Conservation (phyloP, 2,888 invertebrate genomes). For the Smittia sp. region DNA sequence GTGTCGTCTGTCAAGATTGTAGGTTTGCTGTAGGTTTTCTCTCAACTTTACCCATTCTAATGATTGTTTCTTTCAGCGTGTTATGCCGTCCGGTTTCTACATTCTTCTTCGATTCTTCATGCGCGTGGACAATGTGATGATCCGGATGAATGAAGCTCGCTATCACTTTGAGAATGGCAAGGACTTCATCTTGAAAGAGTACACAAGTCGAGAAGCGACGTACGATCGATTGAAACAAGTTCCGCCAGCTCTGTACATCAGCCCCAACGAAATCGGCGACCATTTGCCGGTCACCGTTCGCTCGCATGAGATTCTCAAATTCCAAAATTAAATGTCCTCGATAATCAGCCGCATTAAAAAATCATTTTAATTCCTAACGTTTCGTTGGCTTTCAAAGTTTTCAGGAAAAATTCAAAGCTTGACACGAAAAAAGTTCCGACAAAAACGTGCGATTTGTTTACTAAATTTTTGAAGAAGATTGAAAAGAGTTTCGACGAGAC, state of each 20-base stretch:
- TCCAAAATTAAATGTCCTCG: neutral
- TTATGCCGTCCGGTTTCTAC: slow-evolving; percentile 94
- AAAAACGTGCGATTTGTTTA: slow-evolving; percentile 22
- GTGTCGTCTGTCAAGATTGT: slow-evolving; percentile 90
- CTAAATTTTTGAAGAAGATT: slow-evolving; percentile 4
- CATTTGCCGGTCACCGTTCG: slow-evolving; percentile 60
- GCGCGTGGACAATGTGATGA: slow-evolving; percentile 89
- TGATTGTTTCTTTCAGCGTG: slow-evolving; percentile 64
- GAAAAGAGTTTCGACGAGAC: neutral
- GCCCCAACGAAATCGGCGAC: slow-evolving; percentile 67
- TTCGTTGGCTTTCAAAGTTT: neutral
- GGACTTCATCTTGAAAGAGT: slow-evolving; percentile 78
- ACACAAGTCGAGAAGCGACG: slow-evolving; percentile 73
- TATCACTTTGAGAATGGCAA: slow-evolving; percentile 75
- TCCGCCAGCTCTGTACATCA: slow-evolving; percentile 61
- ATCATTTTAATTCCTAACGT: neutral
- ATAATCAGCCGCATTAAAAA: too few relatives aligned
- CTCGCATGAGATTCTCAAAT: slow-evolving; percentile 50
- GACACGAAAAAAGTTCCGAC: neutral
- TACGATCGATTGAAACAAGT: slow-evolving; percentile 65
- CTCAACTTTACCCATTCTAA: slow-evolving; percentile 3
- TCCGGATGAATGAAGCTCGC: slow-evolving; percentile 84
- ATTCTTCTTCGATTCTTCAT: slow-evolving; percentile 87
- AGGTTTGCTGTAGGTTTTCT: slow-evolving; percentile 51
- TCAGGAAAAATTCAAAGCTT: neutral